phyloP scores from a whole-genome alignment of 1,140 invertebrate genomes.

The Achatina immaculata region DNA sequence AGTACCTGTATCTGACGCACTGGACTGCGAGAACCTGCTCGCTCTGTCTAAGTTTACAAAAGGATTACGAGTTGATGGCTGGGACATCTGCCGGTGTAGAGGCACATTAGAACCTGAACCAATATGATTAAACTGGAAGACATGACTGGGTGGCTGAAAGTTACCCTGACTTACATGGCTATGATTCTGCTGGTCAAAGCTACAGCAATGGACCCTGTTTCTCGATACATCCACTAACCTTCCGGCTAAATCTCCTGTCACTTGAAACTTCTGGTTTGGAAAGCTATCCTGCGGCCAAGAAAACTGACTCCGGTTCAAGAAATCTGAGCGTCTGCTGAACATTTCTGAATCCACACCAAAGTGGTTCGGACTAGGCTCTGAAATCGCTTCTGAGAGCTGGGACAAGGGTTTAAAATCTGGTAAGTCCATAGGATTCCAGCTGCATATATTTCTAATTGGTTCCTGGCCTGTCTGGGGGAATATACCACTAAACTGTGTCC shows the following conservation, averaged over 20 bases:
- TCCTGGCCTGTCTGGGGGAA: background rate
- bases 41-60: background rate
- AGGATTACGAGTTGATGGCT: background rate
- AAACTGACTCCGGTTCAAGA: background rate
- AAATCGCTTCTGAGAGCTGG: background rate
- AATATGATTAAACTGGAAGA: background rate
- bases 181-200: background rate
- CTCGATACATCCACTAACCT: background rate
- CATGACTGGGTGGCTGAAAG: background rate
- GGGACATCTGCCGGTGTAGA: background rate
- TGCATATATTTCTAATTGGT: background rate
- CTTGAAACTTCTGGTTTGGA: constrained; percentile 1
- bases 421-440: constrained; percentile 31
- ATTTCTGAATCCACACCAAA: background rate
- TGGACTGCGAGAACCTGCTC: background rate
- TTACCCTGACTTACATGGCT: background rate
- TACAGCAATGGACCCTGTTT: too few relatives aligned
- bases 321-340: background rate
- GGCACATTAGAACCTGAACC: background rate
- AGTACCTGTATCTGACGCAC: background rate
- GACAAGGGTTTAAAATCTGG: constrained; percentile 22
- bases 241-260: constrained; percentile 3
- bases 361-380: background rate
- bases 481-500: constrained; percentile 30
- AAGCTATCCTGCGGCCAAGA: background rate